Percentiles rank a stretch among this genome's conserved stretches.
Conservation (phyloP, 1,140 invertebrate genomes). For the Euwallacea similis region DNA sequence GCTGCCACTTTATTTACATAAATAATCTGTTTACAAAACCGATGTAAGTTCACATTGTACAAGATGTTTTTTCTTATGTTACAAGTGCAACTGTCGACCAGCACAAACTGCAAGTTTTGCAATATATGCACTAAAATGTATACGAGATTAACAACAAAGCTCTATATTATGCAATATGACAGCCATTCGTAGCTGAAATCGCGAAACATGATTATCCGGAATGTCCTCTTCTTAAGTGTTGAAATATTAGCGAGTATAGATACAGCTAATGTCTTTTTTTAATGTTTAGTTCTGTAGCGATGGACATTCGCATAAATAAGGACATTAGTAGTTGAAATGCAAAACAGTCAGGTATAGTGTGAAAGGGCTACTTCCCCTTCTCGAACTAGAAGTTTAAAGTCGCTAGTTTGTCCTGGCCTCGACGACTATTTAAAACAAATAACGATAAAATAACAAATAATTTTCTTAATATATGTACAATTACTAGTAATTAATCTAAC, state of each 20-base stretch:
- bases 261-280: neutral
- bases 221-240: neutral
- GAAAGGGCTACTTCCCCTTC: constrained; percentile 49
- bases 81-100: constrained; percentile 44
- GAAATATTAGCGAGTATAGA: neutral
- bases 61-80: constrained; percentile 40
- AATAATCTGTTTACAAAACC: constrained; percentile 53
- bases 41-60: constrained; percentile 46
- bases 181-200: neutral
- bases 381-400: constrained; percentile 18
- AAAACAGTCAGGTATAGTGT: constrained; percentile 46
- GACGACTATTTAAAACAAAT: constrained; percentile 20
- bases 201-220: neutral
- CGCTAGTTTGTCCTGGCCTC: constrained; percentile 22
- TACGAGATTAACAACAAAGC: constrained; percentile 16
- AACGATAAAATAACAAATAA: constrained; percentile 36
- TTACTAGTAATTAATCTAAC: constrained; percentile 42
- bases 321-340: constrained; percentile 37
- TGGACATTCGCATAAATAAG: constrained; percentile 18
- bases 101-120: constrained; percentile 39
- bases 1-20: constrained; percentile 51
- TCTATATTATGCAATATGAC: neutral
- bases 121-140: constrained; percentile 11
- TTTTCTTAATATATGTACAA: constrained; percentile 41
- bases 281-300: neutral